Percentiles rank a stretch among this genome's conserved stretches.
Conservation (phyloP, 1,140 invertebrate genomes). For the Trigoniulus corallinus region DNA sequence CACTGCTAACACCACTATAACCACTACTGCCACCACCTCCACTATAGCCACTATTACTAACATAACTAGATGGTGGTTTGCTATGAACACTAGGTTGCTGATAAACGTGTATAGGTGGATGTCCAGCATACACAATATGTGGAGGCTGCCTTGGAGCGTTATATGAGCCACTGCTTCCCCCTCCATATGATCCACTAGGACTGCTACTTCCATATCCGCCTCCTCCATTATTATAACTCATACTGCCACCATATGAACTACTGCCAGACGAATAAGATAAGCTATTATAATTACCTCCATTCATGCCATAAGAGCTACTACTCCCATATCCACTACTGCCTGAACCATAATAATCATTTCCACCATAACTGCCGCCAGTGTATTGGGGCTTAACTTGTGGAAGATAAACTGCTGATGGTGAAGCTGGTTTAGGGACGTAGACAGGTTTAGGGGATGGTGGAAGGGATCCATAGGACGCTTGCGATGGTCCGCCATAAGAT, state of each 20-base stretch:
- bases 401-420: not conserved
- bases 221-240: not conserved
- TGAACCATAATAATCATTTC: not conserved
- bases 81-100: slow-evolving; percentile 20
- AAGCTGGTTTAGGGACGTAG: not conserved
- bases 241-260: not conserved
- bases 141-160: slow-evolving; percentile 13
- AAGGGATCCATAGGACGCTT: not conserved
- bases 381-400: not conserved
- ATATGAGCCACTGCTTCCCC: not conserved
- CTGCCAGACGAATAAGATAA: not conserved
- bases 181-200: not conserved
- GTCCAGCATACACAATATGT: slow-evolving; percentile 27
- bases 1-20: not conserved
- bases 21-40: not conserved
- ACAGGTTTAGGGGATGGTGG: not conserved
- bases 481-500: not conserved
- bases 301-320: not conserved
- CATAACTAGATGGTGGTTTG: not conserved
- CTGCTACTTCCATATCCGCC: not conserved
- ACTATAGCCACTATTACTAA: not conserved
- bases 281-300: not conserved
- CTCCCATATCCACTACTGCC: not conserved
- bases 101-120: slow-evolving; percentile 27
- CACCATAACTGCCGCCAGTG: not conserved